These are phyloP conservation scores for Ochlodes sylvanus DNA, from an alignment of 2,888 invertebrate genomes.

Conservation along the genomic window DNA sequence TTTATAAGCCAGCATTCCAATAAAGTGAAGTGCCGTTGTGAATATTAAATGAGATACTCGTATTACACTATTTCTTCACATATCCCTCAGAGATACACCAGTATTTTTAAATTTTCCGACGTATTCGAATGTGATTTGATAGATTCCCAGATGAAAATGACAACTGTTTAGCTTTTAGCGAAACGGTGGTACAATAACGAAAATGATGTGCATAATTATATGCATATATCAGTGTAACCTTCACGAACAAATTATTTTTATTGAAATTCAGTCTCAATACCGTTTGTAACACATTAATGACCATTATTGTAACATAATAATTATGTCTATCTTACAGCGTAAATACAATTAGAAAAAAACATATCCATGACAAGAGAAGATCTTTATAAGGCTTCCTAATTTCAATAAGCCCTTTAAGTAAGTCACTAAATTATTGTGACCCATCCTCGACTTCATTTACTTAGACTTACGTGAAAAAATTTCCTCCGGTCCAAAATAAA, in stretches of 20 bases:
- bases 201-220: no score
- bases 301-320: no score
- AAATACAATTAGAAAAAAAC: no score
- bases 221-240: no score
- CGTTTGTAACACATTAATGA: neutral
- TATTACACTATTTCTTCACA: slow-evolving; percentile 37
- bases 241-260: no score
- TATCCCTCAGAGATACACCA: slow-evolving; percentile 23
- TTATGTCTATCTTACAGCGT: no score
- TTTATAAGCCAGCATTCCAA: slow-evolving; percentile 40
- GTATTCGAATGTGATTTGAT: slow-evolving; percentile 16
- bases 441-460: no score
- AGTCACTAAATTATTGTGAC: no score
- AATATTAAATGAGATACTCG: slow-evolving; percentile 38
- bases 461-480: slow-evolving; percentile 1
- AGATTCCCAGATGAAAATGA: slow-evolving; percentile 1
- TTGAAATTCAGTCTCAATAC: neutral
- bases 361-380: no score
- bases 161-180: neutral
- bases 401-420: no score
- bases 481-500: neutral
- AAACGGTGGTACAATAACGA: no score
- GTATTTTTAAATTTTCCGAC: slow-evolving; percentile 31
- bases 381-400: no score
- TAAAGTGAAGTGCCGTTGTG: slow-evolving; percentile 33